A percentile compares a stretch with the other conserved stretches of the same genome.
These are phyloP conservation scores for Eulemur coronatus DNA, from an alignment of 2,797 vertebrate genomes.

Conservation along the genomic window DNA sequence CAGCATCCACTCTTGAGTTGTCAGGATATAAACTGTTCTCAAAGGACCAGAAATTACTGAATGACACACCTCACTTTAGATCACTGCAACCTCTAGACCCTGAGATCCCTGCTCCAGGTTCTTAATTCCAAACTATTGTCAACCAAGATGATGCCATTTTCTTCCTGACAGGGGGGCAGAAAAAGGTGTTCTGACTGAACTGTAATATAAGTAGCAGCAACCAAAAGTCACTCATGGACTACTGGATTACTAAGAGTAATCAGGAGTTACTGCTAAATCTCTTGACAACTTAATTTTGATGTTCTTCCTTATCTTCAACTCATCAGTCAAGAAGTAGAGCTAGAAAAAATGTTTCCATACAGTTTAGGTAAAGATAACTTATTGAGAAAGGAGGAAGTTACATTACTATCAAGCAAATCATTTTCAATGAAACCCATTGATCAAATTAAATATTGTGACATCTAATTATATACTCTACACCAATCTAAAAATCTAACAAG, in stretches of 20 bases:
- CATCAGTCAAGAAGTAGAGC: not conserved
- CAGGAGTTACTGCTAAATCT: not conserved
- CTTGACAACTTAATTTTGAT: not conserved
- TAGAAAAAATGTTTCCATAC: conserved; percentile 16
- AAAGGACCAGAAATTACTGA: not conserved
- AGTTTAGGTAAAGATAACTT: not conserved
- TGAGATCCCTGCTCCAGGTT: not conserved
- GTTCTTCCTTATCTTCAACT: not conserved
- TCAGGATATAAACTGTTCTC: not conserved
- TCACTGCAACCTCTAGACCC: not conserved
- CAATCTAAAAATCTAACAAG: not conserved
- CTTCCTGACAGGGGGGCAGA: not conserved
- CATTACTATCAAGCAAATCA: not conserved
- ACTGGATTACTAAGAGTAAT: not conserved
- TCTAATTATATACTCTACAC: not conserved
- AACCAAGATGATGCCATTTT: not conserved
- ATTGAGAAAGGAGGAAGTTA: not conserved
- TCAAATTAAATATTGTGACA: not conserved
- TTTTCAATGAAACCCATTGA: not conserved
- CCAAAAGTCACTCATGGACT: not conserved
- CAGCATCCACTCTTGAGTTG: not conserved
- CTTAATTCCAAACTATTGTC: not conserved
- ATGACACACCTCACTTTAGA: not conserved
- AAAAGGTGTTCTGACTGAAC: not conserved
- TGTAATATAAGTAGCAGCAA: not conserved